phyloP scores from a whole-genome alignment of 2,797 vertebrate genomes.

The Acropternis orthonyx region DNA sequence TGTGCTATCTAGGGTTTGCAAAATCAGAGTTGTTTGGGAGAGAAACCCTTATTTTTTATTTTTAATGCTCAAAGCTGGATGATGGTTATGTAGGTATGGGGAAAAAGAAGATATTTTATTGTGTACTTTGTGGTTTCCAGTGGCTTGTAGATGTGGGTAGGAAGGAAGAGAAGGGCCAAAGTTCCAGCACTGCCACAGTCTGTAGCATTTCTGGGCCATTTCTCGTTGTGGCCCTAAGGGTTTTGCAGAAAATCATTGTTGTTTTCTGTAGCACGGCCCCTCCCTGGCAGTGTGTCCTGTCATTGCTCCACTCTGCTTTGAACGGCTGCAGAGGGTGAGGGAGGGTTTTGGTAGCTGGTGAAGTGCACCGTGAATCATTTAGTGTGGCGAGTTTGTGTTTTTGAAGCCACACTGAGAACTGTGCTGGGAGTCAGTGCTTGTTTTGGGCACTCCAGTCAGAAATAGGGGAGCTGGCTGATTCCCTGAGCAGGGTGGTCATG shows the following conservation, averaged over 20 bases:
- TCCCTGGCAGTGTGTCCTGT: neutral
- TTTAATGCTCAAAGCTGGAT: neutral
- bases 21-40: neutral
- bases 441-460: fast-evolving
- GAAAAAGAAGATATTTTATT: neutral
- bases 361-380: neutral
- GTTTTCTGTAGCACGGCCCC: neutral
- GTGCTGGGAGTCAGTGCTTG: neutral
- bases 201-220: neutral
- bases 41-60: neutral
- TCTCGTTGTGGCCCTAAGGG: neutral
- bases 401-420: neutral
- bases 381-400: neutral
- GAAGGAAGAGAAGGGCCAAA: neutral
- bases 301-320: neutral
- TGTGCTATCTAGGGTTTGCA: neutral
- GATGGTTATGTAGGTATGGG: neutral
- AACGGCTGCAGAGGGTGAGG: neutral
- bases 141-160: neutral
- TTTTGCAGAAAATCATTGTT: neutral
- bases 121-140: neutral
- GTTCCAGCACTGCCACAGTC: neutral
- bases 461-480: fast-evolving
- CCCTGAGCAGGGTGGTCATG: fast-evolving
- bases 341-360: neutral